These are phyloP conservation scores for Aspiorhynchus laticeps DNA, from an alignment of 2,113 vertebrate genomes.

Conservation along the genomic window DNA sequence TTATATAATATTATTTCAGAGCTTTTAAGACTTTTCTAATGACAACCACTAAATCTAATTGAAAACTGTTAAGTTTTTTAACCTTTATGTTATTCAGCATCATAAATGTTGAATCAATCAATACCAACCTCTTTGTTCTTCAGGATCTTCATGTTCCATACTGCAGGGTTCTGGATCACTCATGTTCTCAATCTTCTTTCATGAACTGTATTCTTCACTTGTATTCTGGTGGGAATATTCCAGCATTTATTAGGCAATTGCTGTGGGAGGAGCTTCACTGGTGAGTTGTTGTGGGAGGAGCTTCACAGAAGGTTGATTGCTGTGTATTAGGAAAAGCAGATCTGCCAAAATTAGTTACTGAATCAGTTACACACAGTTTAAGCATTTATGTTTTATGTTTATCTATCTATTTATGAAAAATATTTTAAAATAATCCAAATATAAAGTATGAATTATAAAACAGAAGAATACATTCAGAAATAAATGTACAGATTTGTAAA, in stretches of 20 bases:
- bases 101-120: neutral
- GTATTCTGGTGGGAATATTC: neutral
- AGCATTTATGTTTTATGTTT: neutral
- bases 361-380: neutral
- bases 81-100: neutral
- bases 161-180: neutral
- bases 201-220: neutral
- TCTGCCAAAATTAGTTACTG: neutral
- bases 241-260: neutral
- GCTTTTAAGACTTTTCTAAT: too few relatives aligned
- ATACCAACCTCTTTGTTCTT: neutral
- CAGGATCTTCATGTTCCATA: neutral
- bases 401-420: neutral
- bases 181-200: neutral
- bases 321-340: neutral
- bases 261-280: neutral
- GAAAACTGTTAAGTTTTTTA: too few relatives aligned
- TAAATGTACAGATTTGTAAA: neutral
- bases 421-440: neutral
- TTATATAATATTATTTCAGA: too few relatives aligned
- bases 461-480: neutral
- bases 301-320: neutral
- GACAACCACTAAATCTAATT: too few relatives aligned
- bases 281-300: neutral
- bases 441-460: neutral